Evolutionary conservation across 2,113 vertebrate species (phyloP).

Genomic region (Neogobius melanostomus): DNA sequence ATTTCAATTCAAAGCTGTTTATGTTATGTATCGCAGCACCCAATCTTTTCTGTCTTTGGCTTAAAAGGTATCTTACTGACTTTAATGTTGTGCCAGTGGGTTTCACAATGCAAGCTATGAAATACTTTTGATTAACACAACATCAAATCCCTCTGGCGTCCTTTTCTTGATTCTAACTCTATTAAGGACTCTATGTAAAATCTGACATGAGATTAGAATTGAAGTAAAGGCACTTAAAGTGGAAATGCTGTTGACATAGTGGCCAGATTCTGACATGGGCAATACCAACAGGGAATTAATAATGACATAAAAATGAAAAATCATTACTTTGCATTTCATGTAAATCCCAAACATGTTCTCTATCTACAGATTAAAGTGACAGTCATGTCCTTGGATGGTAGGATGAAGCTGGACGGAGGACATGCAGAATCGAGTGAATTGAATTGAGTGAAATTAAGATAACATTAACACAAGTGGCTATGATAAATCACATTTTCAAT

Average conservation of each 20-base stretch:
- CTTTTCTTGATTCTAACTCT: not conserved
- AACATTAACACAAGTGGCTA: not conserved
- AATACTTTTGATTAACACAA: not conserved
- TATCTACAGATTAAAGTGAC: too few relatives aligned
- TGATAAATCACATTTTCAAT: slow-evolving; percentile 1
- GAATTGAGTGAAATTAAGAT: not conserved
- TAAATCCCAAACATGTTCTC: too few relatives aligned
- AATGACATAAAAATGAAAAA: too few relatives aligned
- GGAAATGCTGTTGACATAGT: not conserved
- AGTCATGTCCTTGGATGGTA: not conserved
- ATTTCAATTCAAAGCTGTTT: slow-evolving; percentile 37
- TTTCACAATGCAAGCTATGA: not conserved
- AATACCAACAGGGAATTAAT: not conserved
- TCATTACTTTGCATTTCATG: too few relatives aligned
- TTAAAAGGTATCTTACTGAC: slow-evolving; percentile 22
- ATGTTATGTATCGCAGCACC: slow-evolving; percentile 1
- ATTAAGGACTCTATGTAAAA: not conserved
- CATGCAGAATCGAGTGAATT: not conserved
- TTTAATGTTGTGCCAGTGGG: not conserved
- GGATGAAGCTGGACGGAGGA: not conserved
- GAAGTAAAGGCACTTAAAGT: not conserved
- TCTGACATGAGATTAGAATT: not conserved
- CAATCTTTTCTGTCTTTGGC: slow-evolving; percentile 12
- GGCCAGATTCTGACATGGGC: not conserved
- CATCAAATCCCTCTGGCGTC: not conserved